phyloP scores from a whole-genome alignment of 2,888 invertebrate species.

The Pachymerium ferrugineum region DNA sequence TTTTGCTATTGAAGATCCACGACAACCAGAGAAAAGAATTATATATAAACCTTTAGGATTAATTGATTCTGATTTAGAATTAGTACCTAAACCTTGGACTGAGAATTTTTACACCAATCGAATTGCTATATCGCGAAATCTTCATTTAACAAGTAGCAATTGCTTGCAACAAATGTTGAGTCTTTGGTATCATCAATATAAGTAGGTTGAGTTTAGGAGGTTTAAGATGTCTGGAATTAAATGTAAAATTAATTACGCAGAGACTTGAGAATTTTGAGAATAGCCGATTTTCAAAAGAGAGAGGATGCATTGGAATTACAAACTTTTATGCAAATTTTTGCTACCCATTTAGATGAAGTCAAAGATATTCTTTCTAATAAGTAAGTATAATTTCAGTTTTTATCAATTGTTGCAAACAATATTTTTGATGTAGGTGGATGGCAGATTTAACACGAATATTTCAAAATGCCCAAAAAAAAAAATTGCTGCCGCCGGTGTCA shows the following conservation, averaged over 20 bases:
- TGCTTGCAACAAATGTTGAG: conserved; percentile 70
- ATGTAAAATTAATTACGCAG: conserved; percentile 47
- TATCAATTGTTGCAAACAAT: conserved; percentile 19
- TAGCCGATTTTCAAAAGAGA: conserved; percentile 55
- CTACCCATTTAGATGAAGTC: conserved; percentile 61
- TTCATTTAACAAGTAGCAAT: conserved; percentile 75
- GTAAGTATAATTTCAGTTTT: conserved; percentile 48
- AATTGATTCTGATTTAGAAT: conserved; percentile 56
- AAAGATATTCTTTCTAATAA: conserved; percentile 60
- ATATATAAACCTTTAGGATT: conserved; percentile 52
- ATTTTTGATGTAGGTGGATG: conserved; percentile 44
- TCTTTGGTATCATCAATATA: conserved; percentile 73
- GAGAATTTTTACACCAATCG: conserved; percentile 53
- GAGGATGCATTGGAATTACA: conserved; percentile 62
- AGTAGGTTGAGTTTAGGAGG: conserved; percentile 49
- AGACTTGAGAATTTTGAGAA: conserved; percentile 58
- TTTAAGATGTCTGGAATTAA: background rate
- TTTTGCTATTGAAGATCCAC: conserved; percentile 78
- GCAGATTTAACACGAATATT: conserved; percentile 49
- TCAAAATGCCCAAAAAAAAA: conserved; percentile 47
- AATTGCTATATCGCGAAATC: conserved; percentile 55
- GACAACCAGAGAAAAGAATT: background rate
- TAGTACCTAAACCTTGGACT: conserved; percentile 63
- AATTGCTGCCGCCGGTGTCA: conserved; percentile 59
- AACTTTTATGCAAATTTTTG: conserved; percentile 57